Conservation (phyloP, 2,888 invertebrate species). For the Parapristionchus giblindavisi region DNA sequence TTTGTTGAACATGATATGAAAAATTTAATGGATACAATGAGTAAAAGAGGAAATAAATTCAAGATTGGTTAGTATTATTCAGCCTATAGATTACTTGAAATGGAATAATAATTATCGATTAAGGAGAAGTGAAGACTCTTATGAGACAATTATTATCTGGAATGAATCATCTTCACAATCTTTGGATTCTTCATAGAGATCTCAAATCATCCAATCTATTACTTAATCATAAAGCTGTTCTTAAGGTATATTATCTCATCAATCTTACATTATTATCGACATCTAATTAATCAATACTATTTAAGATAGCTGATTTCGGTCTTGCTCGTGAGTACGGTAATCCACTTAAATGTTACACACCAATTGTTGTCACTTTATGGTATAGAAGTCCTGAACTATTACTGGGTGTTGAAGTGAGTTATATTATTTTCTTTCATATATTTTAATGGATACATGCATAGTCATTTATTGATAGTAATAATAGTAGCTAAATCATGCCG, state of each 20-base stretch:
- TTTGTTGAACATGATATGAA: conserved; percentile 99
- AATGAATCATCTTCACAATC: conserved; percentile 95
- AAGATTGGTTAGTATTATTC: conserved; percentile 70
- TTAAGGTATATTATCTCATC: conserved; percentile 71
- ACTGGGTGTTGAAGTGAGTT: conserved; percentile 85
- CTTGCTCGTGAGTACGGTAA: conserved; percentile 97
- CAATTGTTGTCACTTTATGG: conserved; percentile 97
- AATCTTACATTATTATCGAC: neutral
- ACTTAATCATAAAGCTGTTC: conserved; percentile 84
- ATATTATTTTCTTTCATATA: neutral
- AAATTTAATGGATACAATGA: conserved; percentile 97
- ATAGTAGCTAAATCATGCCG: too few relatives aligned
- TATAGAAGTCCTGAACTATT: conserved; percentile 95
- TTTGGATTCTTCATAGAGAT: conserved; percentile 98
- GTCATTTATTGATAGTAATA: neutral
- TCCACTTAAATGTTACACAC: conserved; percentile 93
- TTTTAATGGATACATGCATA: neutral
- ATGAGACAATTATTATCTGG: conserved; percentile 89
- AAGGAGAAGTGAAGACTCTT: conserved; percentile 91
- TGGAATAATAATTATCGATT: too few relatives aligned
- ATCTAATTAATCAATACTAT: neutral
- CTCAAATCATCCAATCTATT: conserved; percentile 96
- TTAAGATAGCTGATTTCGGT: conserved; percentile 85
- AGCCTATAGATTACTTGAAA: too few relatives aligned
- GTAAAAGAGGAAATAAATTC: conserved; percentile 74